phyloP scores from a whole-genome alignment of 2,113 vertebrate species.

The Uria aalge region DNA sequence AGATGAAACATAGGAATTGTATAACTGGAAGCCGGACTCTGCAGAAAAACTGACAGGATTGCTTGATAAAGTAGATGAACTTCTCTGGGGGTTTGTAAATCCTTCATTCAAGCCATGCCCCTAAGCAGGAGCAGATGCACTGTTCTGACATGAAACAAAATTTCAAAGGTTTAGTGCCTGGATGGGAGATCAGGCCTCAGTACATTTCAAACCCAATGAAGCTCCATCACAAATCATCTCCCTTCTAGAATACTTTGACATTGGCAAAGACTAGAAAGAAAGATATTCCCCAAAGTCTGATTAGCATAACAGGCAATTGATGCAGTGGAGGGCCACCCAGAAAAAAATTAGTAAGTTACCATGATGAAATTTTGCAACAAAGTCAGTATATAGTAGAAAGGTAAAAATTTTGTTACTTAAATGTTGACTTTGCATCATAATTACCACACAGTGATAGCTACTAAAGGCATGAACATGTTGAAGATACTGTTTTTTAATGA shows the following conservation, averaged over 20 bases:
- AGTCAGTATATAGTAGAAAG: not conserved
- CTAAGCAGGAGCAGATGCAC: not conserved
- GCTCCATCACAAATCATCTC: not conserved
- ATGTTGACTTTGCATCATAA: not conserved
- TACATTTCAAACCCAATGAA: conserved; percentile 7
- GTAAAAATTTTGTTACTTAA: not conserved
- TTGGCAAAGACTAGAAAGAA: not conserved
- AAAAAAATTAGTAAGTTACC: not conserved
- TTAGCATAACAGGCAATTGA: not conserved
- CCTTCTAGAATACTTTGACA: conserved; percentile 27
- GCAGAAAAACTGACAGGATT: conserved; percentile 24
- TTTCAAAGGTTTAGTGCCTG: conserved; percentile 45
- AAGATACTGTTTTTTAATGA: not conserved
- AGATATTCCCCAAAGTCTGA: not conserved
- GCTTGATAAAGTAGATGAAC: conserved; percentile 22
- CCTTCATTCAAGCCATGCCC: conserved; percentile 15
- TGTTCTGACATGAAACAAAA: conserved; percentile 45
- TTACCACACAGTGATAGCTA: not conserved
- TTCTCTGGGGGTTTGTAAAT: conserved; percentile 16
- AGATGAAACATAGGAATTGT: conserved; percentile 16
- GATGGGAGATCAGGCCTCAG: not conserved
- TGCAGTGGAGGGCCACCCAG: not conserved
- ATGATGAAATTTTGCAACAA: not conserved
- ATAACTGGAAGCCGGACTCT: not conserved
- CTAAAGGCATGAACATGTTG: not conserved